Base-by-base conservation (phyloP, 2,113 vertebrate species). In the Eulacestoma nigropectus region DNA sequence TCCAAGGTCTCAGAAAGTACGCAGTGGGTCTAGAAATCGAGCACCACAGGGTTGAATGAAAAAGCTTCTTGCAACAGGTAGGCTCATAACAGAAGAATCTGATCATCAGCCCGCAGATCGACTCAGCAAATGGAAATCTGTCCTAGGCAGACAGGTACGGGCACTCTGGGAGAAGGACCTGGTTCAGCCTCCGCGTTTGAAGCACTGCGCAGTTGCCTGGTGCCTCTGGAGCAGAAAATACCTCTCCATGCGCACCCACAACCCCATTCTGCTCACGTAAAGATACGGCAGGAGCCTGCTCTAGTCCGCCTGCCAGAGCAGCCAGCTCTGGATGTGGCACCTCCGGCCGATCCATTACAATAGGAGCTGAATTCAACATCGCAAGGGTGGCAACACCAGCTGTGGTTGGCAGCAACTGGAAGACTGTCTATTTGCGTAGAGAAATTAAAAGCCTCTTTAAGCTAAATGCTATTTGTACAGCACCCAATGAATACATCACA, bases 261-360 rank as follows among this genome's bases (percentile, higher is more conserved):
- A 35, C 93, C 87, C 75, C 13, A 89, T 96, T 89, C 95, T 80
- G 89, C 91, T 96, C 93, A 94, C 84, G 50, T 91, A 91, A 76
- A 69, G 75, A 84, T 65, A 91, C 37, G 12, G 87, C 91, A 93
- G 74, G n/a, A 83, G 74, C 84, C 84, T 57, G 81, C 81, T 70
- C 80, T 56, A 68, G 74, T 42, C 83, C 30, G 2, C 83, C 79
- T 7, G 50, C 64, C 93, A 47, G 74, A 89, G 80, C 63, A 11
- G 53, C 44, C 35, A 3, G 56, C 79, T 85, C 63, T 7, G 16
- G 77, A 89, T 69, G 76, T 47, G 90, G 84, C 87, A 96, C 52
- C 87, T 90, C 88, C 53, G 3, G 72, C 86, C 19, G 42, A 86
- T 74, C 92, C 89, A 16, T 56, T 81, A 94, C 76, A 78, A 62